These are phyloP conservation scores for Poliocrania exsul DNA, from an alignment of 2,797 vertebrate species.

Conservation along the genomic window DNA sequence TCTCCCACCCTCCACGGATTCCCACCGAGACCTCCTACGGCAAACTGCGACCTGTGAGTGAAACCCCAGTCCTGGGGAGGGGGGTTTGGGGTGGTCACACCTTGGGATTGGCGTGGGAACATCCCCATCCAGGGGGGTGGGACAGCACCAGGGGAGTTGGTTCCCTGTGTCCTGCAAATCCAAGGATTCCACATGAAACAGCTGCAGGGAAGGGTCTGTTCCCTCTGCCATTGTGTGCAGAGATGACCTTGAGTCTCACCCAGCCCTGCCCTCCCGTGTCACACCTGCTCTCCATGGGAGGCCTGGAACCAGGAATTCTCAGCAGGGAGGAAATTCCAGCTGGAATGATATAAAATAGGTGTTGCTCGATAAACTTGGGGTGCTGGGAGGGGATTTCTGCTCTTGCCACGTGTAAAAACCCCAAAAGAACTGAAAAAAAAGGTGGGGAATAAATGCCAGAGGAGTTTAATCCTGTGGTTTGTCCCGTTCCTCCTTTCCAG, in stretches of 20 bases:
- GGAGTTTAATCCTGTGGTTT: background rate
- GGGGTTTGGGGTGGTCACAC: background rate
- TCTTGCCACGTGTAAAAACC: background rate
- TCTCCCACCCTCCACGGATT: constrained; percentile 83
- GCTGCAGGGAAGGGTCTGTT: rapidly evolving
- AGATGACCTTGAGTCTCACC: background rate
- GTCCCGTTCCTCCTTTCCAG: background rate
- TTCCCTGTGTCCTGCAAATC: background rate
- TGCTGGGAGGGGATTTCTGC: background rate
- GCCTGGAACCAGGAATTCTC: background rate
- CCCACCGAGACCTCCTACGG: constrained; percentile 86
- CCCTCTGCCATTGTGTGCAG: background rate
- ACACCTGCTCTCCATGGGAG: background rate
- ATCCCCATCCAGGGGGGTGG: background rate
- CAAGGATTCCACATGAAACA: rapidly evolving
- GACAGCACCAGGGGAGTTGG: background rate
- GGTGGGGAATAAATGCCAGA: background rate
- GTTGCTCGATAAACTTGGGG: background rate
- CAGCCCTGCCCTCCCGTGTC: background rate
- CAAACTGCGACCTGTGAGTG: constrained; percentile 93
- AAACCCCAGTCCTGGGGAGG: background rate
- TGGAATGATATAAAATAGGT: background rate
- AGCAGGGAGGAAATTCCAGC: background rate
- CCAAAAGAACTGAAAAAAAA: background rate
- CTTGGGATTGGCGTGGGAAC: background rate